Evolutionary conservation across 2,797 vertebrate species (phyloP), one percentile per base, ranked within the genome.

Genomic region (Rhynchonycteris naso): DNA sequence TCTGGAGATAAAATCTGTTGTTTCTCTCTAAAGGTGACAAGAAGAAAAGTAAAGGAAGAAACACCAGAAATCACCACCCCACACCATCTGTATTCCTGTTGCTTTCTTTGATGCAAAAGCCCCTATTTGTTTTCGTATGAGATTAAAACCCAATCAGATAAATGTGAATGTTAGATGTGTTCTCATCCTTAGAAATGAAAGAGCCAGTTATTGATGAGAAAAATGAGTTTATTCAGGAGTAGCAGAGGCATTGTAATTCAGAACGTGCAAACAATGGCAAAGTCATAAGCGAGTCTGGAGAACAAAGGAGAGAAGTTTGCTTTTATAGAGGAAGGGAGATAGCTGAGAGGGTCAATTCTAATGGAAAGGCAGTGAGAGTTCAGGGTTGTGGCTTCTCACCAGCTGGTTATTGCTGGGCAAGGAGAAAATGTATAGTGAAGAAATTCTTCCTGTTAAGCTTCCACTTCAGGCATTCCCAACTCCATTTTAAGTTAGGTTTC

Each of bases 1-100:
- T 95, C 95, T 92, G 35, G 61, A 50, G 69, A 94, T 91, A 93
- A 96, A 95, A 95, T 96, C 86, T 96, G 95, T 82, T 88, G 81
- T 95, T 94, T 97, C 74, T 97, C 74, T 54, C 84, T 90, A 91
- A 95, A 93, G 81, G 54, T 79, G 54, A 68, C 87, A 75, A 81
- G 61, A 82, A 75, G 63, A 92, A 95, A 69, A 81, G 56, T 91
- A 71, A 90, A 94, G 63, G 43, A 21, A 79, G 28, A 76, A 68
- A 74, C 22, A 52, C 43, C 75, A 95, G 74, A 93, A 92, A 88
- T 87, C 54, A 71, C 50, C 50, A 76, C 47, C 21, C 35, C 7
- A 12, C 30, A 63, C n/a, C 69, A 47, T 83, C 90, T 58, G 38
- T 56, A 43, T 74, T n/a, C 28, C 54, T 76, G 81, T 71, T 56